Evolutionary conservation across 2,888 invertebrate genomes (phyloP), one percentile per base, ranked within the genome.

Genomic region (Linyphia triangularis): DNA sequence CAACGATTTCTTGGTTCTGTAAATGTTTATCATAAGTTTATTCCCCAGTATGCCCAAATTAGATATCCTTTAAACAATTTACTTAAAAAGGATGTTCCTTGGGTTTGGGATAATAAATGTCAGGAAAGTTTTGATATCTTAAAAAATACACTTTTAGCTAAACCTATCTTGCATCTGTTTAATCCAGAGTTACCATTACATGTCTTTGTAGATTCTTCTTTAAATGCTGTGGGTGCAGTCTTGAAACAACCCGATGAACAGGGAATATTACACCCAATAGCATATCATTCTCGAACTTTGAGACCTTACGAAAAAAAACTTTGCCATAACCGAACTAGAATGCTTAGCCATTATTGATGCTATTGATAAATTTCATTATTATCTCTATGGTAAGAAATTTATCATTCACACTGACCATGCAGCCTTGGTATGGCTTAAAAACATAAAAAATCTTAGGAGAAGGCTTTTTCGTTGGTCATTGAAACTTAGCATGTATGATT

Each of bases 331-430:
- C 0, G 73, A 73, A 57, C 3, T 73, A 3, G 73, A 57, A 13
- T 73, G 73, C n/a, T n/a, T 73, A 16, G 73, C 28, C 0, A 73
- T 73, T 28, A 28, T 73, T 3, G 28, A 73, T 51, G 16, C 26
- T n/a, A 26, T 57, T 28, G 51, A 73, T 73, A 51, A 73, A 28
- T 73, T 43, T 57, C 6, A 73, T 22, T 43, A 40, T 57, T 73
- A 73, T 28, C n/a, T 73, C 4, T n/a, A 30, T 67, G n/a, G n/a
- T 7, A n/a, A 28, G 9, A 67, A 67, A 65, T n/a, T 67, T 13
- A 16, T 19, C 10, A 33, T 67, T 40, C 30, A 67, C 19, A 43
- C 67, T 22, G 67, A 78, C 7, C 78, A 65, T 40, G 13, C 13
- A 4, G 28, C 65, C n/a, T n/a, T 78, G 13, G 26, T 65, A 13